phyloP scores from a whole-genome alignment of 2,888 invertebrate species.

The Nematopogon swammerdamellus region DNA sequence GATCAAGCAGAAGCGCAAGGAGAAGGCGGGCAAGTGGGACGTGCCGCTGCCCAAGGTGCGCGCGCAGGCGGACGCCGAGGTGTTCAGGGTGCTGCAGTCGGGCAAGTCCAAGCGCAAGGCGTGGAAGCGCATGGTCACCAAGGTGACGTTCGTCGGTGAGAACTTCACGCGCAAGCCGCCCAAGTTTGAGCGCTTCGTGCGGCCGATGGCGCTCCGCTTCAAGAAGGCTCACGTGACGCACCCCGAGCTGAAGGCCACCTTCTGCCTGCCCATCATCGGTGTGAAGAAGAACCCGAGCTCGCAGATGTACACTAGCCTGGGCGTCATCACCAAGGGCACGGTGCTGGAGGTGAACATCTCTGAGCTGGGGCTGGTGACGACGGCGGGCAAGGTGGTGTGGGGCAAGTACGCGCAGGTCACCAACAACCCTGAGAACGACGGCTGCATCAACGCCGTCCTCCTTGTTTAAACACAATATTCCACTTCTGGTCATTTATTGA shows the following conservation, averaged over 20 bases:
- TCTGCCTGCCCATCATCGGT: slow-evolving; percentile 94
- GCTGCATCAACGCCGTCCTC: slow-evolving; percentile 97
- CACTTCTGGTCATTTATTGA: slow-evolving; percentile 7
- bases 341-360: slow-evolving; percentile 98
- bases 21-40: slow-evolving; percentile 99
- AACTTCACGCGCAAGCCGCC: slow-evolving; percentile 98
- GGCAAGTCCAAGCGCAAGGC: slow-evolving; percentile 94
- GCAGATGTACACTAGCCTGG: slow-evolving; percentile 93
- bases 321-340: slow-evolving; percentile 98
- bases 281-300: slow-evolving; percentile 99
- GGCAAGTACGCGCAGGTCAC: slow-evolving; percentile 99
- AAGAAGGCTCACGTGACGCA: slow-evolving; percentile 99
- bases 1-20: slow-evolving; percentile 99
- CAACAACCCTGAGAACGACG: slow-evolving; percentile 99
- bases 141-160: slow-evolving; percentile 97
- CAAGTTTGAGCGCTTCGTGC: slow-evolving; percentile 96
- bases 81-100: slow-evolving; percentile 87
- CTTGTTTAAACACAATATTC: slow-evolving; percentile 65
- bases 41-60: slow-evolving; percentile 98
- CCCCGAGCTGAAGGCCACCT: slow-evolving; percentile 98
- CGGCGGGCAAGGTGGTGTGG: slow-evolving; percentile 99
- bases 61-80: slow-evolving; percentile 95
- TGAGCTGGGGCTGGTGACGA: slow-evolving; percentile 96
- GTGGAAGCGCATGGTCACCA: slow-evolving; percentile 99
- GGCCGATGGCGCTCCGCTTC: slow-evolving; percentile 95